Percentiles rank a stretch among this genome's conserved stretches.
These are phyloP conservation scores for Drosophila repleta DNA, from an alignment of 1,140 invertebrate genomes.

Conservation along the genomic window DNA sequence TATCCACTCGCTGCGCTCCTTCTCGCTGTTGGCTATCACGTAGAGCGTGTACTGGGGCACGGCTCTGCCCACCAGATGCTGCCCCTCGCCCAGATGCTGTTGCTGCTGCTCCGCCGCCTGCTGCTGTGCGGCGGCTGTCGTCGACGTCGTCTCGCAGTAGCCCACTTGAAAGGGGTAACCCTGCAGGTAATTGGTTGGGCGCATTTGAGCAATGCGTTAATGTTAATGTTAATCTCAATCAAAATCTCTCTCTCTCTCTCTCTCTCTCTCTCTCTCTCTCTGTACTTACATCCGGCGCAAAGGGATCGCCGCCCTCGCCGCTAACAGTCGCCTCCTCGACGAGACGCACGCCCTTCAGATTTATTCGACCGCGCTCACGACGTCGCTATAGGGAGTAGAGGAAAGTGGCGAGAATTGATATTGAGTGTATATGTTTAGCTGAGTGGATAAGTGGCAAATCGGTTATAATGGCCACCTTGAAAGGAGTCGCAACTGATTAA, in stretches of 20 bases:
- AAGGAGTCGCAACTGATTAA: neutral
- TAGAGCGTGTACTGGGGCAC: slow-evolving; percentile 90
- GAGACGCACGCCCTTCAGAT: slow-evolving; percentile 89
- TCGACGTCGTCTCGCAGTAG: slow-evolving; percentile 86
- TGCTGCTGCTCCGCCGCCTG: slow-evolving; percentile 20
- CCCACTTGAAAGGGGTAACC: slow-evolving; percentile 89
- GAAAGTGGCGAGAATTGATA: neutral
- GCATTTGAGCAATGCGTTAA: slow-evolving; percentile 20
- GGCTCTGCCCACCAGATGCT: slow-evolving; percentile 59
- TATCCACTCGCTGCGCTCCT: slow-evolving; percentile 91
- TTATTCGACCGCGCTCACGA: slow-evolving; percentile 92
- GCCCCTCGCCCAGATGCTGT: slow-evolving; percentile 66
- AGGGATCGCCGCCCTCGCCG: slow-evolving; percentile 84
- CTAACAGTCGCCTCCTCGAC: slow-evolving; percentile 89
- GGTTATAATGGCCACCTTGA: neutral
- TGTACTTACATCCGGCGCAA: slow-evolving; percentile 83
- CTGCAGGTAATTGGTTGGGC: slow-evolving; percentile 56
- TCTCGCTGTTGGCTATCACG: slow-evolving; percentile 88
- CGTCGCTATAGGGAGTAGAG: slow-evolving; percentile 86
- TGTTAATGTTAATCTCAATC: slow-evolving; percentile 45
- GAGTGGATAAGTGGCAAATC: neutral
- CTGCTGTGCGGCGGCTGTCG: slow-evolving; percentile 42
- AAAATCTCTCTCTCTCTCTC: slow-evolving; percentile 13
- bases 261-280: slow-evolving; percentile 2
- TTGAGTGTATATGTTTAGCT: neutral